These are phyloP conservation scores for Plestiodon gilberti DNA, from an alignment of 2,113 vertebrate genomes.

Conservation along the genomic window DNA sequence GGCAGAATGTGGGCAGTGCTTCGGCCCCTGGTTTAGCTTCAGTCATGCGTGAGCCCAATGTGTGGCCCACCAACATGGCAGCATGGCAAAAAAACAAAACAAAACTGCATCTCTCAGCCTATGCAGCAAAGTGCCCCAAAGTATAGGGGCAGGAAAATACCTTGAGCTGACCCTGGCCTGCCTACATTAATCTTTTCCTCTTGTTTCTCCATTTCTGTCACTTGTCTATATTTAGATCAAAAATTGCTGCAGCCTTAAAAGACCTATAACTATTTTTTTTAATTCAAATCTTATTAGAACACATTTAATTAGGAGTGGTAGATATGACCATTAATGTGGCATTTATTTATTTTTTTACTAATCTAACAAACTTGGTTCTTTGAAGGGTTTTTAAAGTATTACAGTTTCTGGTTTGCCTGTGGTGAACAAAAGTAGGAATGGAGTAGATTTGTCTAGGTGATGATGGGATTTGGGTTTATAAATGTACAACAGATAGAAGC, in stretches of 20 bases:
- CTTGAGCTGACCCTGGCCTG: background rate
- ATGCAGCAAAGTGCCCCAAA: background rate
- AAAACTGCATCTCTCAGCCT: background rate
- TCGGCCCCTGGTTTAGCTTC: too few species aligned
- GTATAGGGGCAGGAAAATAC: background rate
- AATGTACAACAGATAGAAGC: background rate
- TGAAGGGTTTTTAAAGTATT: too few species aligned
- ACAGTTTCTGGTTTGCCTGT: too few species aligned
- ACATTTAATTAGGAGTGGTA: background rate
- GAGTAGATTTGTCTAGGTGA: background rate
- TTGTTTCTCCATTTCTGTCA: background rate
- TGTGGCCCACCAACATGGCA: background rate
- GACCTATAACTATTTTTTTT: background rate
- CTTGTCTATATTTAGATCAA: background rate
- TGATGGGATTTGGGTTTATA: background rate
- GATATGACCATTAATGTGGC: background rate
- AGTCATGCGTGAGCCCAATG: background rate
- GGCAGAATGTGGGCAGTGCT: too few species aligned
- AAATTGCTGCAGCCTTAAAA: background rate
- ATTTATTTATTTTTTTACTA: background rate
- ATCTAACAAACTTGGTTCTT: background rate
- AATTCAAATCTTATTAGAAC: background rate
- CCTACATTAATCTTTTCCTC: background rate
- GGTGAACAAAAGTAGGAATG: too few species aligned
- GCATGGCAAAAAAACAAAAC: background rate